Percentiles rank a stretch among this genome's conserved stretches.
Evolutionary conservation across 35 echinoderm and acorn worm species (phyloP).

Genomic region (Lytechinus pictus): DNA sequence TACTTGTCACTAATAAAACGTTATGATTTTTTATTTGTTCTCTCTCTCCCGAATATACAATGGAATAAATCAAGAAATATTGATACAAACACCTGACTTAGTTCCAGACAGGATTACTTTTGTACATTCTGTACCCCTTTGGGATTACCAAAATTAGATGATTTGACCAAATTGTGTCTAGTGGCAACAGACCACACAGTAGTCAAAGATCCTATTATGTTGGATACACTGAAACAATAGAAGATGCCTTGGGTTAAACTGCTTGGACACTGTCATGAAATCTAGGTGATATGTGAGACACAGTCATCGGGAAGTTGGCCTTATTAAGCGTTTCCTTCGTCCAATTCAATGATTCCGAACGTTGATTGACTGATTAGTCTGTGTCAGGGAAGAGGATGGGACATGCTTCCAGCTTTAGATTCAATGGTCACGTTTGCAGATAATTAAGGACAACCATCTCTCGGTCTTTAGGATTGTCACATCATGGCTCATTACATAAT

Average conservation of each 20-base stretch:
- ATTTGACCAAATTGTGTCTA: neutral
- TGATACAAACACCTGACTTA: neutral
- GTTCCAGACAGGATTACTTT: neutral
- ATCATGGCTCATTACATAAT: no score
- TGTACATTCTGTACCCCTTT: neutral
- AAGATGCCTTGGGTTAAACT: neutral
- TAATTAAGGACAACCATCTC: no score
- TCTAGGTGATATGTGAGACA: neutral
- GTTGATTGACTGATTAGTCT: neutral
- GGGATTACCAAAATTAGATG: neutral
- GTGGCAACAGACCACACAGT: neutral
- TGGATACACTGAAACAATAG: neutral
- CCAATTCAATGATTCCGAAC: neutral
- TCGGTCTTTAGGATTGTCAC: no score
- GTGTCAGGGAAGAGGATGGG: neutral
- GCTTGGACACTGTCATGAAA: neutral
- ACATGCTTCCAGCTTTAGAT: neutral
- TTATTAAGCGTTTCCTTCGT: conserved; percentile 1
- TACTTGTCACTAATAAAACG: neutral
- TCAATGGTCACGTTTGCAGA: neutral
- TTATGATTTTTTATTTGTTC: neutral
- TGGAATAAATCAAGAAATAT: neutral
- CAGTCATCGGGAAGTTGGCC: neutral
- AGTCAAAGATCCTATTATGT: neutral
- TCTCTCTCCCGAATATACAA: no score